Evolutionary conservation across 2,888 invertebrate genomes (phyloP).

Genomic region (Epirrita christyi): DNA sequence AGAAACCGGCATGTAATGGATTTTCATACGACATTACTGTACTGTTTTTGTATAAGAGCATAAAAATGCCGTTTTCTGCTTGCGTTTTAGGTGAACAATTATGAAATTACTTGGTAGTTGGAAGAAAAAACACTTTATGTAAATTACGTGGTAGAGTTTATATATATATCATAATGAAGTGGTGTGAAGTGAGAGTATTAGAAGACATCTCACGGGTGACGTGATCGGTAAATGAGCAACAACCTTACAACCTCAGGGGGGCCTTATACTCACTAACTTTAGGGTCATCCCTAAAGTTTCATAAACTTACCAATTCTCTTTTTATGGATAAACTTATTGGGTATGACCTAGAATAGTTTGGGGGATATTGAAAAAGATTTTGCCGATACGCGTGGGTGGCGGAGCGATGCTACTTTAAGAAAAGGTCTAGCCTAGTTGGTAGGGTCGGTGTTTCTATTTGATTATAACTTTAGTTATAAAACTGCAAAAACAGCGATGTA

Average conservation of each 20-base stretch:
- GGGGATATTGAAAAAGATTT: conserved; percentile 27
- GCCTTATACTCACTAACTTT: conserved; percentile 40
- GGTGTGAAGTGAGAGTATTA: not conserved
- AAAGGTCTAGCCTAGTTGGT: conserved; percentile 1
- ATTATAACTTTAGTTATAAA: not conserved
- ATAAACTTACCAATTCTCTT: conserved; percentile 43
- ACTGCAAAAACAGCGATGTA: too few relatives aligned
- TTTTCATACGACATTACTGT: too few relatives aligned
- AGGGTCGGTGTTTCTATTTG: not conserved
- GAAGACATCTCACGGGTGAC: conserved; percentile 19
- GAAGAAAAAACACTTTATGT: too few relatives aligned
- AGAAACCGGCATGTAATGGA: too few relatives aligned
- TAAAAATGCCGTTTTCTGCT: too few relatives aligned
- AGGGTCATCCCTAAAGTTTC: conserved; percentile 43
- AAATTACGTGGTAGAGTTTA: too few relatives aligned
- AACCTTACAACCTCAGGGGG: conserved; percentile 34
- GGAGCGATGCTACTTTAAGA: not conserved
- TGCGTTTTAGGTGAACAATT: too few relatives aligned
- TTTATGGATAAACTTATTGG: conserved; percentile 38
- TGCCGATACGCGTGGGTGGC: conserved; percentile 6
- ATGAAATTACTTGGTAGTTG: too few relatives aligned
- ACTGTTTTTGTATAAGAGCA: too few relatives aligned
- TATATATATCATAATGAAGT: too few relatives aligned
- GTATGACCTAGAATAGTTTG: conserved; percentile 30
- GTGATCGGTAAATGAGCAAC: conserved; percentile 37